phyloP scores from a whole-genome alignment of 2,797 vertebrate genomes.

The Oceanodroma leucorhoa region DNA sequence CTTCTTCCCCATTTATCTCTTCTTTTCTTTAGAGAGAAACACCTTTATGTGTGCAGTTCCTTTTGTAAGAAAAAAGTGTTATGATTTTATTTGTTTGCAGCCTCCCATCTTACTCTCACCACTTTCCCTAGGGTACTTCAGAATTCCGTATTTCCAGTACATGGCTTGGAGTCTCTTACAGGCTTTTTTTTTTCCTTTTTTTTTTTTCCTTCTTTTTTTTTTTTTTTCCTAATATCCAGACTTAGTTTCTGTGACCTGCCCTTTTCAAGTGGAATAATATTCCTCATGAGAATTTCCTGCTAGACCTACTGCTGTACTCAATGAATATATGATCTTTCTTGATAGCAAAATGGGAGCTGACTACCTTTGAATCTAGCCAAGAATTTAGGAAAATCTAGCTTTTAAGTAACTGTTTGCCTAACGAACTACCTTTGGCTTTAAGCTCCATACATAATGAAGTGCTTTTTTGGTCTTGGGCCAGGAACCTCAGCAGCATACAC shows the following conservation, averaged over 20 bases:
- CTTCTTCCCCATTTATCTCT: not conserved
- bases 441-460: not conserved
- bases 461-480: not conserved
- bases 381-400: not conserved
- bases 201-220: fast-evolving
- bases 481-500: not conserved
- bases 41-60: fast-evolving
- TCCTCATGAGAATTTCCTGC: not conserved
- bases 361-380: not conserved
- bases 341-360: not conserved
- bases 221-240: not conserved
- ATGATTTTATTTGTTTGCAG: not conserved
- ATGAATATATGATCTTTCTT: not conserved
- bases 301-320: not conserved
- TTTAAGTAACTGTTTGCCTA: not conserved
- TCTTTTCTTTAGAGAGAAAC: not conserved
- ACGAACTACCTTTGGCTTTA: not conserved
- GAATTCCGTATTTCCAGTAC: not conserved
- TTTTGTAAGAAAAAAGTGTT: not conserved
- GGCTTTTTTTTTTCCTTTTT: fast-evolving
- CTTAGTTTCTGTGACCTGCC: not conserved
- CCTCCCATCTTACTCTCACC: not conserved
- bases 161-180: not conserved
- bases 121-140: not conserved
- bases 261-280: not conserved